Conservation (phyloP, 2,113 vertebrate genomes). For the Melierax canorus region DNA sequence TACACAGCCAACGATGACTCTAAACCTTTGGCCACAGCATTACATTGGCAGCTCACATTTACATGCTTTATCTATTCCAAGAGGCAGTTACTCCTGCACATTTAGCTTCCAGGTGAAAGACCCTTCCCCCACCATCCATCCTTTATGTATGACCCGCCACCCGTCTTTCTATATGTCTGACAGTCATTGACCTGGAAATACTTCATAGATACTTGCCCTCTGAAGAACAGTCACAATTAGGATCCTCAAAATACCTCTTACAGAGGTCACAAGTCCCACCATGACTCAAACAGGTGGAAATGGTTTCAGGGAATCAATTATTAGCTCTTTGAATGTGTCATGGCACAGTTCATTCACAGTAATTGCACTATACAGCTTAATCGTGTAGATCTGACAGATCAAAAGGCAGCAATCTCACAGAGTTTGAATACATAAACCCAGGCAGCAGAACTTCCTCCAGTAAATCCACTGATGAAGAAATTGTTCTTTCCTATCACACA, state of each 20-base stretch:
- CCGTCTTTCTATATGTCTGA: slow-evolving; percentile 5
- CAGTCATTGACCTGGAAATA: not conserved
- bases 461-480: not conserved
- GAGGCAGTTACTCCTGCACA: not conserved
- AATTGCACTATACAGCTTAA: not conserved
- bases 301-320: not conserved
- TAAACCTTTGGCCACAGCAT: slow-evolving; percentile 38
- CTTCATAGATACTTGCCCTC: too few species aligned
- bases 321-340: not conserved
- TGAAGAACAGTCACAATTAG: too few species aligned
- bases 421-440: not conserved
- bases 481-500: not conserved
- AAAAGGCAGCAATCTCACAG: not conserved
- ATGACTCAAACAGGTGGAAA: not conserved
- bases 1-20: not conserved
- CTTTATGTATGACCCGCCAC: not conserved
- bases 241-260: too few species aligned
- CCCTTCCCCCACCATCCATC: not conserved
- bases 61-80: slow-evolving; percentile 19
- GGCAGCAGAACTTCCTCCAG: not conserved
- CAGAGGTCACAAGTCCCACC: not conserved
- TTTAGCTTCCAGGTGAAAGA: slow-evolving; percentile 40
- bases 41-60: not conserved
- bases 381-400: not conserved
- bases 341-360: not conserved